Evolutionary conservation across 1,140 invertebrate genomes (phyloP).

Genomic region (Zaprionus capensis): DNA sequence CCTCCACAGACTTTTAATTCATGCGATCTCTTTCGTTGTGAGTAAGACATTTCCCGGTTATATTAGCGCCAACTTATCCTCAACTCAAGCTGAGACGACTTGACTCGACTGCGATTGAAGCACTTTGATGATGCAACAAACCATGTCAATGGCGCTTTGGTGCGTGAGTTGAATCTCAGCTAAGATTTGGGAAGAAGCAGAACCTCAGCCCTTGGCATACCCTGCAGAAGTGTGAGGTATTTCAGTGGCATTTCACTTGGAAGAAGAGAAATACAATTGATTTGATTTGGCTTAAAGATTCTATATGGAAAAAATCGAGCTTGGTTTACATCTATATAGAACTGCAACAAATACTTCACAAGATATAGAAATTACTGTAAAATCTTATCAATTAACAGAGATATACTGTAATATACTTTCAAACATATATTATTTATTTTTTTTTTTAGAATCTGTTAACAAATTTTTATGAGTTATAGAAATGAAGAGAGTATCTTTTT

Average conservation of each 20-base stretch:
- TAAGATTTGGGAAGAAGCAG: not conserved
- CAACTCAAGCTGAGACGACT: not conserved
- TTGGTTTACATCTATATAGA: no score
- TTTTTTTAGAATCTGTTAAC: not conserved
- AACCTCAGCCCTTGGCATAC: not conserved
- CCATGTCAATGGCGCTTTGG: slow-evolving; percentile 41
- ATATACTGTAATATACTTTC: no score
- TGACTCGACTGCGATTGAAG: slow-evolving; percentile 52
- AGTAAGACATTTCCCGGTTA: slow-evolving; percentile 46
- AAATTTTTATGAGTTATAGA: no score
- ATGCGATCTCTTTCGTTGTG: slow-evolving; percentile 23
- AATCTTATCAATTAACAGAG: not conserved
- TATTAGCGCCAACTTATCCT: slow-evolving; percentile 68
- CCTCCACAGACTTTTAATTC: slow-evolving; percentile 58
- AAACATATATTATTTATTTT: not conserved
- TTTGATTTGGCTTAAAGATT: not conserved
- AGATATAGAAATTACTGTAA: not conserved
- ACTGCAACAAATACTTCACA: no score
- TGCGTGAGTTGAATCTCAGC: slow-evolving; percentile 45
- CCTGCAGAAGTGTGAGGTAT: not conserved
- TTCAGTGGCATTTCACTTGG: not conserved
- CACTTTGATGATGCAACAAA: slow-evolving; percentile 42
- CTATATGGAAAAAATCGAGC: no score
- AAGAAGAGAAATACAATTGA: not conserved
- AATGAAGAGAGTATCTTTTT: no score